Conservation (phyloP, 2,113 vertebrate species). For the Otis tarda region DNA sequence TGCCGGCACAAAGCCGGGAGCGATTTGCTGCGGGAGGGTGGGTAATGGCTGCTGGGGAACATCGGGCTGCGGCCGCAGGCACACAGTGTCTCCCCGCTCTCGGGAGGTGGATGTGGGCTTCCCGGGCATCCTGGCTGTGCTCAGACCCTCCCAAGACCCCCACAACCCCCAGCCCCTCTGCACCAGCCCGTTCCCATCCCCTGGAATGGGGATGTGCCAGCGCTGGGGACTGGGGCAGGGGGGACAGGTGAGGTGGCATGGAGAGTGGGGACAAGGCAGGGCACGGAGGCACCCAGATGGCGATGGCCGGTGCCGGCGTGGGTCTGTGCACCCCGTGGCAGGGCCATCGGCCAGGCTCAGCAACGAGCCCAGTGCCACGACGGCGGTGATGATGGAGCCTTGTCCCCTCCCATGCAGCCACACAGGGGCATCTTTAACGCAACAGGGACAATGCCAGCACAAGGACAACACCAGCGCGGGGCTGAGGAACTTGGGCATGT, state of each 20-base stretch:
- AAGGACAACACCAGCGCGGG: not conserved
- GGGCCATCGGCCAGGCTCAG: not conserved
- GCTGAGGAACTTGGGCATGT: not conserved
- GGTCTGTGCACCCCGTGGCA: not conserved
- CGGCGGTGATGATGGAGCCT: not conserved
- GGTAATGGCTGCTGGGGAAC: not conserved
- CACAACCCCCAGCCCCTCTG: not conserved
- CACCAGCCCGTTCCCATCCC: not conserved
- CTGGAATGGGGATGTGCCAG: not conserved
- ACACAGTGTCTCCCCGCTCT: not conserved
- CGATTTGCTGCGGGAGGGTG: not conserved
- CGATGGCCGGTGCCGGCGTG: accelerated
- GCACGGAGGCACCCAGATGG: accelerated
- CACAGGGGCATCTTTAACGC: not conserved
- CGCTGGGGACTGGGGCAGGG: not conserved
- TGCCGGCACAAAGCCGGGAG: not conserved
- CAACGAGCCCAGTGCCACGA: accelerated
- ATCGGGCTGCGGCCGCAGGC: accelerated
- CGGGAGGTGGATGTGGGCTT: not conserved
- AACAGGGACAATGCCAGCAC: not conserved
- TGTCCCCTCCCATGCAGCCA: not conserved
- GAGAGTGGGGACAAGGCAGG: not conserved
- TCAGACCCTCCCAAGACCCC: not conserved
- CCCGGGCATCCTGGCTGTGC: not conserved
- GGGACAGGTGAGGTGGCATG: not conserved